Conservation (phyloP, 2,888 invertebrate species). For the Sminthurides aquaticus region DNA sequence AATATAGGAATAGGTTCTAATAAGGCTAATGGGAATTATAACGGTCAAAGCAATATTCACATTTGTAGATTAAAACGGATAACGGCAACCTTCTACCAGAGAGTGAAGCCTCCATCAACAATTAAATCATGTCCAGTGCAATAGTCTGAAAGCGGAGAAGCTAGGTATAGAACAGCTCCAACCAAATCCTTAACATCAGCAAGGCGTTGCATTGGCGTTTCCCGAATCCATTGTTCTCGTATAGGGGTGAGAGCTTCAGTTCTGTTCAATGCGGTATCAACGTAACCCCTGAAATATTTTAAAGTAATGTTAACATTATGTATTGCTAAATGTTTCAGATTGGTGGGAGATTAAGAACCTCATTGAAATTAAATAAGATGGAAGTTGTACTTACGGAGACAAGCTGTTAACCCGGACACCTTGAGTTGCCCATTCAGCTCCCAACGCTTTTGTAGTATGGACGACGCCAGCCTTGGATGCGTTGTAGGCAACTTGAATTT, state of each 20-base stretch:
- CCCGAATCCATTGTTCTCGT: constrained; percentile 33
- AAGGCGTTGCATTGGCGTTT: constrained; percentile 38
- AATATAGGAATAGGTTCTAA: no score
- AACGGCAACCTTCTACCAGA: no score
- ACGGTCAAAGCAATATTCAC: no score
- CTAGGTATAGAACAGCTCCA: constrained; percentile 39
- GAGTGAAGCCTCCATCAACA: constrained; percentile 39
- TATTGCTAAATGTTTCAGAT: no score
- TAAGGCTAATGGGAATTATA: no score
- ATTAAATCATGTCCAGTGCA: constrained; percentile 39
- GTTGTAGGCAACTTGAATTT: constrained; percentile 40
- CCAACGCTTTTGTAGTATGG: constrained; percentile 40
- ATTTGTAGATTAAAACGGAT: no score
- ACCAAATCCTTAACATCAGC: constrained; percentile 38
- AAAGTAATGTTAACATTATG: no score
- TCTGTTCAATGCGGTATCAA: constrained; percentile 38
- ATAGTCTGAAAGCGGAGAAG: constrained; percentile 36
- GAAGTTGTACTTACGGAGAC: constrained; percentile 37
- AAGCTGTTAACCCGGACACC: constrained; percentile 42
- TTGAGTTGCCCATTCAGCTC: constrained; percentile 38
- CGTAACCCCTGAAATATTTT: constrained; percentile 34
- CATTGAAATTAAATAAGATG: background rate
- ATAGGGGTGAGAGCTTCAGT: constrained; percentile 36
- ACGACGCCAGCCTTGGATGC: constrained; percentile 36
- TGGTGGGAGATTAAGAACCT: no score